Conservation (phyloP, 2,888 invertebrate genomes). For the Autographa pulchrina region DNA sequence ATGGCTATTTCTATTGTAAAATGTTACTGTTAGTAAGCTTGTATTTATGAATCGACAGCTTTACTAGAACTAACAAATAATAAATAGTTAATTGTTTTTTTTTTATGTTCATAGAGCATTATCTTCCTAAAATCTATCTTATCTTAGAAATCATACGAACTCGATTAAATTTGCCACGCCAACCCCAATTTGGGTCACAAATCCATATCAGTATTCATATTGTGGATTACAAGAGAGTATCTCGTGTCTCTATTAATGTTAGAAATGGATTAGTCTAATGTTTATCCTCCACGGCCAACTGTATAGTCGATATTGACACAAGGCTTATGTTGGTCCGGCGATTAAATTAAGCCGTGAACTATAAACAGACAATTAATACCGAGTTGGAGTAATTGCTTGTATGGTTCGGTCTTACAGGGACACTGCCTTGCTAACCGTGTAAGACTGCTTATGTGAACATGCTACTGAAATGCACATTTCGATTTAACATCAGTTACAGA, state of each 20-base stretch:
- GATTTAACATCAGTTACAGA: constrained; percentile 24
- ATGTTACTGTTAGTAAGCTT: neutral
- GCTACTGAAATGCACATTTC: constrained; percentile 21
- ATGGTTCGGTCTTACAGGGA: constrained; percentile 28
- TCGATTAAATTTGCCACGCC: constrained; percentile 31
- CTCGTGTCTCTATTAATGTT: constrained; percentile 25
- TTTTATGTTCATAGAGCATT: neutral
- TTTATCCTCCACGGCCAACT: constrained; percentile 28
- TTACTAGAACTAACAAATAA: no score
- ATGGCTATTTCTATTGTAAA: neutral
- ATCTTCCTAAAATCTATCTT: neutral
- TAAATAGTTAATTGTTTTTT: no score
- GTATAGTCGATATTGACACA: constrained; percentile 46
- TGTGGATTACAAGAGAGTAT: constrained; percentile 49
- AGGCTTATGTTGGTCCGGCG: constrained; percentile 35
- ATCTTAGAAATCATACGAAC: constrained; percentile 32
- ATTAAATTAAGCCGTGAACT: constrained; percentile 53
- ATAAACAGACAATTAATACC: constrained; percentile 53
- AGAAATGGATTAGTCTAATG: constrained; percentile 48
- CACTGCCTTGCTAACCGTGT: constrained; percentile 17
- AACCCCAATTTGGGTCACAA: constrained; percentile 46
- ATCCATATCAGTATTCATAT: constrained; percentile 38
- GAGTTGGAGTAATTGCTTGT: constrained; percentile 47
- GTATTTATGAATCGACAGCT: no score
- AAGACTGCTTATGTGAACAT: constrained; percentile 27